Percentiles rank a stretch among this genome's conserved stretches.
Evolutionary conservation across 2,797 vertebrate genomes (phyloP).

Genomic region (Enteromius unitaeniatus): DNA sequence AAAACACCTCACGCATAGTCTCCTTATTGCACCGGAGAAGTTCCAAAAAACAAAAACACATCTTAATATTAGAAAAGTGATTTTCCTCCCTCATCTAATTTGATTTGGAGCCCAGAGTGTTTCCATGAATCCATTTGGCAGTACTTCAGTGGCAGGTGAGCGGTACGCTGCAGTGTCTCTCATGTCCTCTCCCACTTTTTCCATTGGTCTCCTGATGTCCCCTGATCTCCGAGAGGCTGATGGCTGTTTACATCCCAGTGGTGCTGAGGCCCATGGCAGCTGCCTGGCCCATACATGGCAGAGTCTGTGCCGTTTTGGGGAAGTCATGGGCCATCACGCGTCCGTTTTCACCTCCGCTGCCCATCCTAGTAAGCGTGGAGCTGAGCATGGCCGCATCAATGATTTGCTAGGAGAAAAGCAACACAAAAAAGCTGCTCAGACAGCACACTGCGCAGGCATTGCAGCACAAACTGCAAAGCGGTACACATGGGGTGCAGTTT

Average conservation of each 20-base stretch:
- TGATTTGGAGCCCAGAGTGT: constrained; percentile 56
- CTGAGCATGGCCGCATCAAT: constrained; percentile 94
- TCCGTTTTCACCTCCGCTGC: constrained; percentile 89
- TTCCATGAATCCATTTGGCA: constrained; percentile 63
- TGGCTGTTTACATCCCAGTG: constrained; percentile 87
- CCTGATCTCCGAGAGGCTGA: constrained; percentile 51
- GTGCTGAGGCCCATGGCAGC: constrained; percentile 90
- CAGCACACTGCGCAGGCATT: not conserved
- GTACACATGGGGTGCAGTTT: not conserved
- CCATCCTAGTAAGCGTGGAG: constrained; percentile 85
- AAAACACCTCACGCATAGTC: constrained; percentile 56
- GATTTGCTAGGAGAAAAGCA: constrained; percentile 90
- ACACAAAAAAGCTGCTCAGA: constrained; percentile 29
- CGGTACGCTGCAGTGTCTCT: constrained; percentile 47
- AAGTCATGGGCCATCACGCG: constrained; percentile 91
- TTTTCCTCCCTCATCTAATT: constrained; percentile 49
- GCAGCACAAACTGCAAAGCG: not conserved
- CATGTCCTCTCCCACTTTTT: not conserved
- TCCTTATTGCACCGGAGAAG: constrained; percentile 68
- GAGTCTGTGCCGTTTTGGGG: constrained; percentile 89
- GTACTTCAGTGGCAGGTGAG: constrained; percentile 57
- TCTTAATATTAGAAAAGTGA: constrained; percentile 64
- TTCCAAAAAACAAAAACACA: constrained; percentile 56
- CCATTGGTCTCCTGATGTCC: not conserved
- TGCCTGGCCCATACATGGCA: constrained; percentile 95